A percentile compares a stretch with the other conserved stretches of the same genome.
These are phyloP conservation scores for Haemorhous mexicanus DNA, from an alignment of 2,113 vertebrate genomes.

Conservation along the genomic window DNA sequence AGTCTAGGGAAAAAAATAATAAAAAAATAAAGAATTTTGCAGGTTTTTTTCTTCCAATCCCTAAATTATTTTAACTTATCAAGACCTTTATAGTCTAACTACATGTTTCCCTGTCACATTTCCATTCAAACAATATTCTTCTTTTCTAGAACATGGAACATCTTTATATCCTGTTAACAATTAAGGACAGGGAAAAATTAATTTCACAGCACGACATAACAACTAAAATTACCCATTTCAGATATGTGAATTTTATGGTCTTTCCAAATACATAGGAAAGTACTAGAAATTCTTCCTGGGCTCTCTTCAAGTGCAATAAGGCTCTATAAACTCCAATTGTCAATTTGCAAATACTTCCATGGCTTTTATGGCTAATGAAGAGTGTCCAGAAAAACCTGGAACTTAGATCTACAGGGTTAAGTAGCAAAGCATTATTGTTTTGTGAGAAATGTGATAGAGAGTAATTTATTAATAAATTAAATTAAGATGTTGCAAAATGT, in stretches of 20 bases:
- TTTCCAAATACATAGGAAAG: neutral
- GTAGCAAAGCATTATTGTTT: neutral
- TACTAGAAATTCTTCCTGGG: neutral
- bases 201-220: neutral
- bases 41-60: neutral
- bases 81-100: neutral
- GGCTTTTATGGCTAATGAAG: neutral
- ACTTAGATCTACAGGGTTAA: neutral
- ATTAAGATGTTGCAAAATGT: neutral
- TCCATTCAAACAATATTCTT: neutral
- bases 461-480: constrained; percentile 20
- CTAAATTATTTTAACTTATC: neutral
- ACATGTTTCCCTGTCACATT: neutral
- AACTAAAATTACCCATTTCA: neutral
- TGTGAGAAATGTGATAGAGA: neutral
- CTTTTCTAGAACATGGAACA: neutral
- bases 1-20: neutral
- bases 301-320: neutral
- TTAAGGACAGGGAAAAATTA: neutral
- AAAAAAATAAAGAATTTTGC: neutral
- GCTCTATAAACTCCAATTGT: neutral
- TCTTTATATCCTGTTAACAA: neutral
- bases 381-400: neutral
- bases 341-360: neutral
- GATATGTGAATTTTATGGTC: neutral